Conservation (phyloP, 2,113 vertebrate species). For the Bos indicus region DNA sequence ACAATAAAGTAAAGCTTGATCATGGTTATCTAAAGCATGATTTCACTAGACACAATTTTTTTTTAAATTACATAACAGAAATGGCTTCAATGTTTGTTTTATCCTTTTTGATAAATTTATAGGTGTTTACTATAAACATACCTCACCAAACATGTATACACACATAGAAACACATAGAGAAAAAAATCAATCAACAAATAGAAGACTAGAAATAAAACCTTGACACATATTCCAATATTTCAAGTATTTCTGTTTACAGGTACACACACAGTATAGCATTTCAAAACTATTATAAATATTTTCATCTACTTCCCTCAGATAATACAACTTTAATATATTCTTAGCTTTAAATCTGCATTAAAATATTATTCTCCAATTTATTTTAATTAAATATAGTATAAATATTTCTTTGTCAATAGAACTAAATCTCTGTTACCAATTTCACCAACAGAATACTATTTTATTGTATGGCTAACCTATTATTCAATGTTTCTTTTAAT, state of each 20-base stretch:
- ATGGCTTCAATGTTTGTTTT: background rate
- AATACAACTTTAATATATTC: background rate
- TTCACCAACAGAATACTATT: background rate
- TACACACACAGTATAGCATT: background rate
- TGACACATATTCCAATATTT: background rate
- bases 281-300: background rate
- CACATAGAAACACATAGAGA: background rate
- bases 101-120: background rate
- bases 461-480: background rate
- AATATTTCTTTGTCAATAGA: background rate
- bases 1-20: background rate
- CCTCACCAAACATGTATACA: background rate
- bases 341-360: background rate
- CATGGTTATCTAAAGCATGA: background rate
- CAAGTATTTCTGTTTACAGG: background rate
- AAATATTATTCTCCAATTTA: background rate
- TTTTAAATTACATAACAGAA: background rate
- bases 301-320: background rate
- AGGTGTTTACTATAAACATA: background rate
- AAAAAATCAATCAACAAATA: background rate
- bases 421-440: background rate
- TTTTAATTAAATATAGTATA: background rate
- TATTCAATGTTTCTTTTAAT: background rate
- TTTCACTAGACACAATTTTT: background rate
- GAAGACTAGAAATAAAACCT: background rate